Evolutionary conservation across 2,888 invertebrate genomes (phyloP), one percentile per base, ranked within the genome.

Genomic region (Eupithecia exiguata): DNA sequence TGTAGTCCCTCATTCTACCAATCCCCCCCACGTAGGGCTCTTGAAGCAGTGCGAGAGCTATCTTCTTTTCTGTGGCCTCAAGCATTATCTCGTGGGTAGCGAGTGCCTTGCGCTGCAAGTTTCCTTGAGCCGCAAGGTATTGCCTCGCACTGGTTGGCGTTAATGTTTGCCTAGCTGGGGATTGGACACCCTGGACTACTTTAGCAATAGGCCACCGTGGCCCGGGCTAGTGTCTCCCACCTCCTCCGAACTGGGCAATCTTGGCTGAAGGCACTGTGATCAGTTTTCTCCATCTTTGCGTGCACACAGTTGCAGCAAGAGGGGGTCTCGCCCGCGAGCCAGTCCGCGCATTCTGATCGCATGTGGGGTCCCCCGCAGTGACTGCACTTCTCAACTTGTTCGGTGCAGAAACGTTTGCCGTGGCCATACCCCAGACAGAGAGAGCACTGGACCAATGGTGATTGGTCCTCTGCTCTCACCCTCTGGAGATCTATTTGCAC

Each of bases 311-410:
- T 61, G 14, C 61, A 61, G 30, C 61, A 61, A 9, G 61, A 25
- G 21, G 61, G 61, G 14, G 25, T 61, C 12, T 14, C 30, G 10
- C 58, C 66, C 35, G 67, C 43, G 1, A 67, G 40, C 71, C 71
- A 76, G 10, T 69, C 67, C 2, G 25, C 68, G 35, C 74, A 76
- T 0, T 71, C 40, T 7, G 58, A 0, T 46, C 30, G 74, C 36
- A 74, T 30, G 38, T 77, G 77, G 0, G 72, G 69, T 7, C 77
- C 75, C 1, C 72, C 72, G 30, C 75, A 77, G 65, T 77, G 75
- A 69, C 72, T 70, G 30, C 68, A 77, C n/a, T 46, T 71, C 7
- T 67, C 61, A 3, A 66, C 9, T 4, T 40, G 43, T 16, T 58
- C 58, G 7, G 58, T 66, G 21, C 67, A 67, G 67, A 25, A 30